Conservation (phyloP, 2,797 vertebrate species). For the Darevskia mixta region DNA sequence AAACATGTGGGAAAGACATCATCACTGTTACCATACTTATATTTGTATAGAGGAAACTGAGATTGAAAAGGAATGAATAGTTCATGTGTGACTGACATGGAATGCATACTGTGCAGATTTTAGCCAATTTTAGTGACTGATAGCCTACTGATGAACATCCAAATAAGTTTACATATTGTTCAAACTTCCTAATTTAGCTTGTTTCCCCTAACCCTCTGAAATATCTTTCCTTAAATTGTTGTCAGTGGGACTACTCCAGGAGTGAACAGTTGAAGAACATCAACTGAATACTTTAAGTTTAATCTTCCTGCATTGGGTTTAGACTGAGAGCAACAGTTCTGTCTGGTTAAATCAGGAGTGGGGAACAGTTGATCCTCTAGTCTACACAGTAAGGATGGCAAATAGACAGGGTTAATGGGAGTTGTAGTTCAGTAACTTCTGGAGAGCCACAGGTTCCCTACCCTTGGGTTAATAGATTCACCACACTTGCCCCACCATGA, state of each 20-base stretch:
- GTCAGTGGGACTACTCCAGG: neutral
- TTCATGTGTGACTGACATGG: neutral
- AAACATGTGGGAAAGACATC: neutral
- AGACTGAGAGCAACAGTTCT: too few species aligned
- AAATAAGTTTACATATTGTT: neutral
- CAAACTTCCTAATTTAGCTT: neutral
- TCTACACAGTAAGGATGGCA: too few species aligned
- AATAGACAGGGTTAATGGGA: too few species aligned
- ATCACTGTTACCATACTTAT: neutral
- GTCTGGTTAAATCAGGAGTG: too few species aligned
- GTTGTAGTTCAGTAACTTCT: too few species aligned
- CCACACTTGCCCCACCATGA: too few species aligned
- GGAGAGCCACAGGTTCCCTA: too few species aligned
- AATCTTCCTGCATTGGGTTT: too few species aligned
- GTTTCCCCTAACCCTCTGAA: neutral
- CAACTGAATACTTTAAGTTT: too few species aligned
- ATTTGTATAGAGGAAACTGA: neutral
- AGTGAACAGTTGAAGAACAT: neutral
- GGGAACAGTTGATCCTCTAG: too few species aligned
- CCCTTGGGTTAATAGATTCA: too few species aligned
- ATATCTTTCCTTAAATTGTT: neutral
- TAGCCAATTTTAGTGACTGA: neutral
- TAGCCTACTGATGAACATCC: neutral
- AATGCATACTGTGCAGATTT: neutral
- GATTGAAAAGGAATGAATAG: neutral